These are phyloP conservation scores for Pseudorectes ferrugineus DNA, from an alignment of 2,113 vertebrate species.

Conservation along the genomic window DNA sequence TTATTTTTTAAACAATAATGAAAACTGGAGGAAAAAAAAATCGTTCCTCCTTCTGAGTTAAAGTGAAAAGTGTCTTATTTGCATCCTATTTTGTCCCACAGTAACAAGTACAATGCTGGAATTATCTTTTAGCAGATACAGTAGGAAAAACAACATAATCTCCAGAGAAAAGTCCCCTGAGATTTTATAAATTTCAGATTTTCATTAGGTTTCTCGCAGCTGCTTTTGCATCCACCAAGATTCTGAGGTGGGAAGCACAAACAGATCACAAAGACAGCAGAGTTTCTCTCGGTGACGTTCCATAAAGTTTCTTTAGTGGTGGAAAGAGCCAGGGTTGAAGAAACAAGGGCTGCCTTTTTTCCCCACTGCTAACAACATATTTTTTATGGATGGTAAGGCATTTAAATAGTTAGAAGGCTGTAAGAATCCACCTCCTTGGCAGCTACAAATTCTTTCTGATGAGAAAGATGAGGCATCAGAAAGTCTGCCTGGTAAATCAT, in stretches of 20 bases:
- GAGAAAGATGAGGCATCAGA: slow-evolving; percentile 37
- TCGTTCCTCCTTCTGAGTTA: not conserved
- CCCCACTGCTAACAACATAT: not conserved
- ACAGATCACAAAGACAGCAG: not conserved
- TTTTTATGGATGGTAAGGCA: not conserved
- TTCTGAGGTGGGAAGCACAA: not conserved
- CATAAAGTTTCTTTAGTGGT: not conserved
- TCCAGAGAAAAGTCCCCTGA: not conserved
- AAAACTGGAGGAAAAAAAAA: not conserved
- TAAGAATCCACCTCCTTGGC: not conserved
- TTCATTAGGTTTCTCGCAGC: not conserved
- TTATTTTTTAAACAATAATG: not conserved
- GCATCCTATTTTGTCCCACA: not conserved
- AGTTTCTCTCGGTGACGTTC: not conserved
- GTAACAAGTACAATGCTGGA: not conserved
- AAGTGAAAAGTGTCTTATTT: not conserved
- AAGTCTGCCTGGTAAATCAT: slow-evolving; percentile 38
- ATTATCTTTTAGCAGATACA: not conserved
- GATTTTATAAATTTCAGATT: not conserved
- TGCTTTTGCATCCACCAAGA: not conserved
- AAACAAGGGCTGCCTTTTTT: not conserved
- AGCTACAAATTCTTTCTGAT: slow-evolving; percentile 25
- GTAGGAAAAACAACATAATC: not conserved
- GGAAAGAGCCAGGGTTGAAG: not conserved
- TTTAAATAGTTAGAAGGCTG: not conserved